Evolutionary conservation across 2,888 invertebrate species (phyloP), one percentile per base, ranked within the genome.

Genomic region (Papilio demoleus): DNA sequence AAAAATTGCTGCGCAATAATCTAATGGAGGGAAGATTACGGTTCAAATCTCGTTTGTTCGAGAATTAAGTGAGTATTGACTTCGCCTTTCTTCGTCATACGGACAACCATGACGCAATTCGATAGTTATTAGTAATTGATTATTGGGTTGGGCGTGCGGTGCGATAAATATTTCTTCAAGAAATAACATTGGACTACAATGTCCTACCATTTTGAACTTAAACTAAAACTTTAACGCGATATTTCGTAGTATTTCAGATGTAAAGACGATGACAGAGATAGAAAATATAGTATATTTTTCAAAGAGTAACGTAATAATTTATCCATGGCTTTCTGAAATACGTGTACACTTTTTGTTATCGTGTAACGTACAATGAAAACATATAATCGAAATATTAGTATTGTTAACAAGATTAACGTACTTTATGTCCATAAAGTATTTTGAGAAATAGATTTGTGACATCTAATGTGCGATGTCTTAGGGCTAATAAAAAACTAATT

Each of bases 1-100:
- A 31, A 53, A 53, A 53, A 53, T 53, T 53, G 27, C 53, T 53
- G 53, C 31, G 50, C 50, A 53, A 53, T 53, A 53, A 53, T 53
- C 53, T 53, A 53, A 53, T 27, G 53, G 53, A 27, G 27, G 53
- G 50, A 2, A 14, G 27, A 53, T 27, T 50, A 24, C 11, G 19
- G 50, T 50, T 31, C 31, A 56, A 56, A 56, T 56, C 17, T 31
- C 31, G 17, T 56, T 56, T 56, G 31, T 56, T 56, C 27, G 9
- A 56, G 31, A 56, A 31, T 56, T 31, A 56, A 56, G 6, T 56
- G 31, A 56, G 31, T 17, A 56, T 56, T 56, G 27, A 53, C n/a
- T 53, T 31, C 24, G 27, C 27, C 14, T 50, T n/a, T 14, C 24
- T 24, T 27, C 53, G n/a, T 56, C 31, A 17, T 31, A 31, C 9